These are phyloP conservation scores for Liparis tanakae DNA, from an alignment of 2,797 vertebrate species.

Conservation along the genomic window DNA sequence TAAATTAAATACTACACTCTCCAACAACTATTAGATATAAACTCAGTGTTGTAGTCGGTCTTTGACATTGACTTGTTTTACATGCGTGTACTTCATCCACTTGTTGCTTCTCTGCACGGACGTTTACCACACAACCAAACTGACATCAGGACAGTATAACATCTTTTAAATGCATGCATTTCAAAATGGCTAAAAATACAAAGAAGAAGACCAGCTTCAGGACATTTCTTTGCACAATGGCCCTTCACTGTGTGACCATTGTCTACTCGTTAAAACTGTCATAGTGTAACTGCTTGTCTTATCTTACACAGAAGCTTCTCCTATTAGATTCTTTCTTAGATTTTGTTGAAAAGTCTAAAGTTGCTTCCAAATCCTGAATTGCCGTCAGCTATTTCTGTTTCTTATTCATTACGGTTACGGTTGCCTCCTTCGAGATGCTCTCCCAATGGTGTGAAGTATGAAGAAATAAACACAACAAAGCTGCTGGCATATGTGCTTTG, in stretches of 20 bases:
- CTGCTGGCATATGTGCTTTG: slow-evolving; percentile 38
- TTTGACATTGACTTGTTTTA: not conserved
- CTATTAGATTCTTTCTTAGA: not conserved
- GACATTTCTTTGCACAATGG: not conserved
- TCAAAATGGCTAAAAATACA: not conserved
- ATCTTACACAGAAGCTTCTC: slow-evolving; percentile 9
- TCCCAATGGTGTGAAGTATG: slow-evolving; percentile 43
- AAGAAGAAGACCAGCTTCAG: not conserved
- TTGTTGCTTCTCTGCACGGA: not conserved
- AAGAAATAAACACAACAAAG: slow-evolving; percentile 50
- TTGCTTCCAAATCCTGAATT: slow-evolving; percentile 8
- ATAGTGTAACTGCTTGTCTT: not conserved
- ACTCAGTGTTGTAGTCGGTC: not conserved
- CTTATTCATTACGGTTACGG: slow-evolving; percentile 18
- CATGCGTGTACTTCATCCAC: not conserved
- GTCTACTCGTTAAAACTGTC: not conserved
- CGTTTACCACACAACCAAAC: not conserved
- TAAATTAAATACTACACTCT: not conserved
- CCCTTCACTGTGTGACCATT: not conserved
- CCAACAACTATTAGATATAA: not conserved
- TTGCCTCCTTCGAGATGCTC: slow-evolving; percentile 30
- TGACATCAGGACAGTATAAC: not conserved
- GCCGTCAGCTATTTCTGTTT: slow-evolving; percentile 18
- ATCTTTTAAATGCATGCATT: not conserved
- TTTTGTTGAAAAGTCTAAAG: slow-evolving; percentile 8